Base-by-base conservation (phyloP, 2,113 vertebrate species). In the Rhinopomastus cyanomelas region DNA sequence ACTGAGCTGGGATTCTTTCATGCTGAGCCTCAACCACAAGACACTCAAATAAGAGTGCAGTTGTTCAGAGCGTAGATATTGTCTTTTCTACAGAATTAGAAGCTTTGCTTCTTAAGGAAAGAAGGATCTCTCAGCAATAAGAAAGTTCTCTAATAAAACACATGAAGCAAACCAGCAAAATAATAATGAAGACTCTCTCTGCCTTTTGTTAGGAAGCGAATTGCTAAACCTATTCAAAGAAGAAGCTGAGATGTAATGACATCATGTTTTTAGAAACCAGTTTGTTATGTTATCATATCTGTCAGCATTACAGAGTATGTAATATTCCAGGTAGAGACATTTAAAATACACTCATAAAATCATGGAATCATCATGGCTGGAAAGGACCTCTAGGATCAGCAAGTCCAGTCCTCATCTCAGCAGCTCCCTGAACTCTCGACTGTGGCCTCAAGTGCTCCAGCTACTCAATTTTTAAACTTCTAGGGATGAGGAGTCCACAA, bases 21-120 rank as follows among this genome's bases (percentile, higher is more conserved):
- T 22, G 13, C 20, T 72, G 26, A 55, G 7, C 29, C 27, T 80
- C 37, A 68, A 13, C 7, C 5, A 1, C 16, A 73, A 16, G 16
- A 23, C 16, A 48, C 12, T n/a, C 37, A 67, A 46, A 25, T 4
- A 15, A 32, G 7, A 64, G 5, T 10, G 48, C 2, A 11, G 5
- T 5, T 30, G 2, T 71, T 59, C 3, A 66, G 22, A 20, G 13
- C 7, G 52, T 16, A 29, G 17, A 48, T 29, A 30, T 74, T 23
- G 11, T 74, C 18, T 18, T 51, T 81, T 51, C 65, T 81, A 77
- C 30, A 81, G 37, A 39, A 86, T 86, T 22, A 42, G 16, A 66
- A 46, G 3, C 20, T 79, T 29, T 5, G 2, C 0, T 0, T 20
- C 22, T 26, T 10, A 46, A 79, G 44, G 37, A 36, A 46, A 65